Percentiles rank a stretch among this genome's conserved stretches.
Conservation (phyloP, 2,888 invertebrate species). For the Scaptomyza tumidula region DNA sequence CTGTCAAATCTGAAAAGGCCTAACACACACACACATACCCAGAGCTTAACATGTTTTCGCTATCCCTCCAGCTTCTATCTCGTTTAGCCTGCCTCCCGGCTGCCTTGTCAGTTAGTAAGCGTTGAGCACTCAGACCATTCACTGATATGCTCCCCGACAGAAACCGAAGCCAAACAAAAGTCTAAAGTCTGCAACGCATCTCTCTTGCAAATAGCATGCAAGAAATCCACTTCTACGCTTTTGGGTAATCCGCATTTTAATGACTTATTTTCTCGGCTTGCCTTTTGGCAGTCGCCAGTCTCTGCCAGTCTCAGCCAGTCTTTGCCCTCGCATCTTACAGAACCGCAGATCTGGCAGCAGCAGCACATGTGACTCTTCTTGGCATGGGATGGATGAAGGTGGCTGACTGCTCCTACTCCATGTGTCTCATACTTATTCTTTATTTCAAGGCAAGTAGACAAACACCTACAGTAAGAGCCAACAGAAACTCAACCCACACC, state of each 20-base stretch:
- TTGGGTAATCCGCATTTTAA: conserved; percentile 79
- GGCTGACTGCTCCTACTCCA: neutral
- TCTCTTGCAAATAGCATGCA: conserved; percentile 65
- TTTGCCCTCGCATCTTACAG: conserved; percentile 14
- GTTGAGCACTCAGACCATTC: conserved; percentile 42
- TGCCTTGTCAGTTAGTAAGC: conserved; percentile 59
- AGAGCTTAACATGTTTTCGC: conserved; percentile 66
- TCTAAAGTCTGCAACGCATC: conserved; percentile 60
- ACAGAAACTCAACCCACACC: conserved; percentile 35
- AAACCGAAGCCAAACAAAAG: conserved; percentile 43
- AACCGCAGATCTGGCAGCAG: conserved; percentile 8
- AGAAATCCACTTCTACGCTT: conserved; percentile 74
- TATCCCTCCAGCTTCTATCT: conserved; percentile 4
- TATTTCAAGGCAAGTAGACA: conserved; percentile 32
- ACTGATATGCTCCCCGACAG: conserved; percentile 30
- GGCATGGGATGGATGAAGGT: conserved; percentile 5
- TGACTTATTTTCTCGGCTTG: conserved; percentile 75
- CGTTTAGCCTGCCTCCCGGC: conserved; percentile 32
- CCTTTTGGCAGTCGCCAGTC: conserved; percentile 60
- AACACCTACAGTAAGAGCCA: conserved; percentile 35
- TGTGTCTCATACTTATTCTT: conserved; percentile 2
- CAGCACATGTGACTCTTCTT: conserved; percentile 39
- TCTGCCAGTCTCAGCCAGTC: conserved; percentile 1
- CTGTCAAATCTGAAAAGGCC: conserved; percentile 49
- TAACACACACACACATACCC: conserved; percentile 26